A percentile compares a stretch with the other conserved stretches of the same genome.
Evolutionary conservation across 1,140 invertebrate species (phyloP).

Genomic region (Hestina assimilis): DNA sequence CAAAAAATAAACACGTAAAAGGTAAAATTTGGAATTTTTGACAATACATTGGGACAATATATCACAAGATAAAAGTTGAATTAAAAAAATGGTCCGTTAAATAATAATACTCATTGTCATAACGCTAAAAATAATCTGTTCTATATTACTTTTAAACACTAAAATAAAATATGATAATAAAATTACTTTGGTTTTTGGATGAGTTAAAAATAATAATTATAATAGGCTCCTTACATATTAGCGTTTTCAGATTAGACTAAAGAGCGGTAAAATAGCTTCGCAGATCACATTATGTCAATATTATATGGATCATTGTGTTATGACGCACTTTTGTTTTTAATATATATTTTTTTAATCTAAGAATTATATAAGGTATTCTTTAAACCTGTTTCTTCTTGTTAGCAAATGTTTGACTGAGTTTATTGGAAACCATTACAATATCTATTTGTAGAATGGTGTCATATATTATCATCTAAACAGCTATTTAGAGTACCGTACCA

Average conservation of each 20-base stretch:
- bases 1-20: not conserved
- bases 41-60: conserved; percentile 8
- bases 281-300: too few species aligned
- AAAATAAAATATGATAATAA: conserved; percentile 27
- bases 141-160: conserved; percentile 2
- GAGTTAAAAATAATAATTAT: conserved; percentile 7
- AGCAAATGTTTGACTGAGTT: too few species aligned
- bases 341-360: too few species aligned
- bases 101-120: conserved; percentile 33
- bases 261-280: too few species aligned
- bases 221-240: not conserved
- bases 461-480: too few species aligned
- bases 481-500: too few species aligned
- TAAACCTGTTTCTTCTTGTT: too few species aligned
- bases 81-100: conserved; percentile 30
- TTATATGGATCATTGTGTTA: too few species aligned
- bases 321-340: too few species aligned
- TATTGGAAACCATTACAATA: too few species aligned
- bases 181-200: conserved; percentile 60
- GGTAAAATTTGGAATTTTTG: not conserved
- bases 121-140: conserved; percentile 33
- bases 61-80: conserved; percentile 14
- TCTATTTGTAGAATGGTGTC: too few species aligned
- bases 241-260: not conserved
- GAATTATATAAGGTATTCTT: too few species aligned